Conservation (phyloP, 1,140 invertebrate species). For the Hyles euphorbiae region DNA sequence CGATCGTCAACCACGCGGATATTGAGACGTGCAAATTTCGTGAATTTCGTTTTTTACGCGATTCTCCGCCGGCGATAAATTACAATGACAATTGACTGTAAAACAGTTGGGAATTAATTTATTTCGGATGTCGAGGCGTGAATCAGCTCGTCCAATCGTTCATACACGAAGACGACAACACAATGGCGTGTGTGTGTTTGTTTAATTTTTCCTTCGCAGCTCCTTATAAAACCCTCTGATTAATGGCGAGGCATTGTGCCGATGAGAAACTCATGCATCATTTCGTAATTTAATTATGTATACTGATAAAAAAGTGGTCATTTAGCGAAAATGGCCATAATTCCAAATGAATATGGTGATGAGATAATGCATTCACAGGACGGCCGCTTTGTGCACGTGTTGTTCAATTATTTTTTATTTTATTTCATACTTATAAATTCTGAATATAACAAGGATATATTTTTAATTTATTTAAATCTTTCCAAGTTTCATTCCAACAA, state of each 20-base stretch:
- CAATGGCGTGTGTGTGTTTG: conserved; percentile 30
- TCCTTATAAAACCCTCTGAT: conserved; percentile 32
- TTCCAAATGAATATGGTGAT: too few species aligned
- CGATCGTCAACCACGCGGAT: too few species aligned
- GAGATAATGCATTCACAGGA: too few species aligned
- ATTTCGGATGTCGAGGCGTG: conserved; percentile 14
- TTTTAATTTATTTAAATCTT: neutral
- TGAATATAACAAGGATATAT: neutral
- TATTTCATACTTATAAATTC: neutral
- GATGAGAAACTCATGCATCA: conserved; percentile 5
- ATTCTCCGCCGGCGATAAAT: too few species aligned
- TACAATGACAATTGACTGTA: too few species aligned
- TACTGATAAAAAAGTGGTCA: conserved; percentile 7
- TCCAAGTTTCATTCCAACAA: neutral
- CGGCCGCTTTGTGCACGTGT: too few species aligned
- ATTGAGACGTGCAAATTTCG: too few species aligned
- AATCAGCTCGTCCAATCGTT: conserved; percentile 17
- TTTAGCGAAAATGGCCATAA: neutral
- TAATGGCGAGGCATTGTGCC: conserved; percentile 21
- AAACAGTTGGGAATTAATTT: conserved; percentile 6
- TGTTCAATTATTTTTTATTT: too few species aligned
- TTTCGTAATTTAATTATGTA: conserved; percentile 11
- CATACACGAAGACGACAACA: conserved; percentile 21
- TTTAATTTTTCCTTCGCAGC: conserved; percentile 27
- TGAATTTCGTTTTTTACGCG: too few species aligned